Evolutionary conservation across 1,140 invertebrate species (phyloP).

Genomic region (Ruditapes philippinarum): DNA sequence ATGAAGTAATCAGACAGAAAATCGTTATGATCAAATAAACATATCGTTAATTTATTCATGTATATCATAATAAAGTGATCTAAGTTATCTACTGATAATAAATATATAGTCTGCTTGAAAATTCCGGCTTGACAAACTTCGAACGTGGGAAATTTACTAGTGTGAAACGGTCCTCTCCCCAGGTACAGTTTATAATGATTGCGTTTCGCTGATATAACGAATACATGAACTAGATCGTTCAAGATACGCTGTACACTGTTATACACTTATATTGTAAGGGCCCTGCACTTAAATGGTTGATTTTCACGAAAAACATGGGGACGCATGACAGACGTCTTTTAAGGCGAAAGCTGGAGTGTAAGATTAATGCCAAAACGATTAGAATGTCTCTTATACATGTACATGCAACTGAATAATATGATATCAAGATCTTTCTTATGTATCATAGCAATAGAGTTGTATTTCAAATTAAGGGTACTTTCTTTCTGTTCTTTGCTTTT

Average conservation of each 20-base stretch:
- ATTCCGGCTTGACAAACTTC: background rate
- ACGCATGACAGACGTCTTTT: background rate
- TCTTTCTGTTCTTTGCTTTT: no score
- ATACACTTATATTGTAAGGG: background rate
- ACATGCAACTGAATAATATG: no score
- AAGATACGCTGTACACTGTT: background rate
- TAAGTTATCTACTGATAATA: conserved; percentile 37
- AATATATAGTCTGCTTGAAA: background rate
- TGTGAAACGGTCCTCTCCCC: background rate
- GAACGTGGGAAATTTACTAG: conserved; percentile 49
- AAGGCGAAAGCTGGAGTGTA: no score
- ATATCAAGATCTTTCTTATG: no score
- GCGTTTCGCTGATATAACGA: conserved; percentile 9
- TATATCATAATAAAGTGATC: conserved; percentile 25
- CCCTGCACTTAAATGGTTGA: background rate
- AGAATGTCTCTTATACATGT: no score
- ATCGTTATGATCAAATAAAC: background rate
- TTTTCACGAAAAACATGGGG: conserved; percentile 18
- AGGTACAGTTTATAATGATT: conserved; percentile 38
- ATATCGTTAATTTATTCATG: conserved; percentile 56
- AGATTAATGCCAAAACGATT: no score
- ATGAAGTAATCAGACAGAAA: background rate
- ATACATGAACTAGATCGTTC: background rate
- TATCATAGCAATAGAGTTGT: no score
- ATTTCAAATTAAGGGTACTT: no score